These are phyloP conservation scores for Lagria hirta DNA, from an alignment of 2,888 invertebrate genomes.

Conservation along the genomic window DNA sequence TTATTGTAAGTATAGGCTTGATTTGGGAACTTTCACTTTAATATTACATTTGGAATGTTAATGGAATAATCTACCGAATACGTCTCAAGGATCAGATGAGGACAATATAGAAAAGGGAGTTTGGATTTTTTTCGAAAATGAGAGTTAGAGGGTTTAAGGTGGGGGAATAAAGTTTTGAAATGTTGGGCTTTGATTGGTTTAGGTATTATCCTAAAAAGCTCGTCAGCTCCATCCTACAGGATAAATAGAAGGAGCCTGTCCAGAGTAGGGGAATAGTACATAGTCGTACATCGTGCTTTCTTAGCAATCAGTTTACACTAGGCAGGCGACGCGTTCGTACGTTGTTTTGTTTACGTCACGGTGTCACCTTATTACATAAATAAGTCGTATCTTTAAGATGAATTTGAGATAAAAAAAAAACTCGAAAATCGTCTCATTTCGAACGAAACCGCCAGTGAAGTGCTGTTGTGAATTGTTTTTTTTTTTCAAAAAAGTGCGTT, in stretches of 20 bases:
- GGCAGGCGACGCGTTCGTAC: conserved; percentile 36
- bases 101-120: too few species aligned
- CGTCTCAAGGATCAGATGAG: too few species aligned
- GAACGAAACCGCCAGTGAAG: conserved; percentile 28
- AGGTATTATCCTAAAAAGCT: conserved; percentile 30
- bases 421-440: too few species aligned
- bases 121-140: not conserved
- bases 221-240: conserved; percentile 43
- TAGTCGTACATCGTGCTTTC: conserved; percentile 42
- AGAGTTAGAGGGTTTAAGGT: conserved; percentile 5
- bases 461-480: conserved; percentile 29
- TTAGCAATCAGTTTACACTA: conserved; percentile 42
- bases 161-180: conserved; percentile 2
- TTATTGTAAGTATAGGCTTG: too few species aligned
- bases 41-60: too few species aligned
- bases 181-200: conserved; percentile 26
- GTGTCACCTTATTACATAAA: conserved; percentile 34
- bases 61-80: too few species aligned
- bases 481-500: too few species aligned
- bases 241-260: conserved; percentile 39
- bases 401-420: conserved; percentile 34
- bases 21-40: too few species aligned
- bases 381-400: conserved; percentile 34
- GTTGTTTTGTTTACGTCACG: conserved; percentile 21
- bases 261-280: conserved; percentile 47